Evolutionary conservation across 2,888 invertebrate species (phyloP), one percentile per base, ranked within the genome.

Genomic region (Standfussiana lucernea): DNA sequence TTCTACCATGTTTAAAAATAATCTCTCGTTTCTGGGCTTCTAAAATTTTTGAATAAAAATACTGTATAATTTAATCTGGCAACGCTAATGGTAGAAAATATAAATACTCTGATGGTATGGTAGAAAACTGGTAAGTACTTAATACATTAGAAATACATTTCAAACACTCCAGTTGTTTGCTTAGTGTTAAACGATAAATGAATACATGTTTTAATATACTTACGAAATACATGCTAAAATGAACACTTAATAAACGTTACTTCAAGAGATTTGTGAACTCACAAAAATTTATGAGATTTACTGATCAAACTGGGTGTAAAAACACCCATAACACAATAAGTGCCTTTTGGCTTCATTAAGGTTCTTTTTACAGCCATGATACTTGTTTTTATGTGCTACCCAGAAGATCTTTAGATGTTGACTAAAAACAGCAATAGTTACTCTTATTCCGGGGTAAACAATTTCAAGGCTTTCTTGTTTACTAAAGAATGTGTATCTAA

Each of bases 71-170:
- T 84, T 69, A 56, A 65, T 66, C 69, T 77, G 80, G 80, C 75
- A 88, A 77, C 75, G 83, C 65, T 75, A 67, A 80, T 83, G 77
- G 80, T 74, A 82, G 61, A 80, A 77, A 79, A 47, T 74, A 59
- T 74, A 75, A 88, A 83, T 84, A 89, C 86, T 84, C 77, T 76
- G 24, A 75, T 35, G 72, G 72, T 79, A 79, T 35, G 72, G 72
- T 84, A 79, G 64, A 85, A 84, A 74, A 50, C 56, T 73, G 47
- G 13, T 56, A 73, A 71, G 72, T 72, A 82, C 69, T 42, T 79
- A 67, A 67, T 62, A 79, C 56, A 76, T 72, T 72, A 80, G 74
- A 84, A 84, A 77, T 85, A 85, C 53, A 62, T 72, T 64, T 73
- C 24, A 37, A 88, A 88, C 87, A 82, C 71, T 81, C 79, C 82